Conservation (phyloP, 2,888 invertebrate species). For the Aricia artaxerxes region DNA sequence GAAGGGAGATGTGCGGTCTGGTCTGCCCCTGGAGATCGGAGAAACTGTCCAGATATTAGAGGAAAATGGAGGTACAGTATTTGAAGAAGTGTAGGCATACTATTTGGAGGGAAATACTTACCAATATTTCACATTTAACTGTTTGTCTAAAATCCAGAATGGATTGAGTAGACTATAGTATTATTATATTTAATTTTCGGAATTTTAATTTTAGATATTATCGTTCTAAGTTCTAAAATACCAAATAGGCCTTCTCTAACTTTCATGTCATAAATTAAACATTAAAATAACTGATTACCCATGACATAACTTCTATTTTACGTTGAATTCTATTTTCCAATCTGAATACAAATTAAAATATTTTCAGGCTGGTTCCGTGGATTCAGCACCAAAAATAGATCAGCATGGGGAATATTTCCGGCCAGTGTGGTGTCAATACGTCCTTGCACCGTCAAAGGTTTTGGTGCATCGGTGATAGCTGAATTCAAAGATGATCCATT, state of each 20-base stretch:
- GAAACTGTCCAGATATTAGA: conserved; percentile 95
- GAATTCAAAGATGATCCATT: conserved; percentile 93
- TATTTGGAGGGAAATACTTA: too few species aligned
- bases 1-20: conserved; percentile 89
- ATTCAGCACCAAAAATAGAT: conserved; percentile 85
- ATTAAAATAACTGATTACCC: too few species aligned
- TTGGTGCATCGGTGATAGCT: conserved; percentile 90
- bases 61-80: conserved; percentile 86
- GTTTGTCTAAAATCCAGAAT: too few species aligned
- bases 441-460: conserved; percentile 88
- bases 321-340: too few species aligned
- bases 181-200: too few species aligned
- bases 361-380: conserved; percentile 91
- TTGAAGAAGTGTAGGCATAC: too few species aligned
- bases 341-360: background rate
- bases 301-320: background rate
- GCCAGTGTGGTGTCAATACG: conserved; percentile 88
- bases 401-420: conserved; percentile 79
- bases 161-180: too few species aligned
- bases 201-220: too few species aligned
- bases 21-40: conserved; percentile 92
- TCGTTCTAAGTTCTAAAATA: too few species aligned
- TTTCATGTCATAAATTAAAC: too few species aligned
- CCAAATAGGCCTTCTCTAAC: too few species aligned
- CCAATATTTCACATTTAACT: too few species aligned